These are phyloP conservation scores for Drosophila lutescens DNA, from an alignment of 2,888 invertebrate genomes.

Conservation along the genomic window DNA sequence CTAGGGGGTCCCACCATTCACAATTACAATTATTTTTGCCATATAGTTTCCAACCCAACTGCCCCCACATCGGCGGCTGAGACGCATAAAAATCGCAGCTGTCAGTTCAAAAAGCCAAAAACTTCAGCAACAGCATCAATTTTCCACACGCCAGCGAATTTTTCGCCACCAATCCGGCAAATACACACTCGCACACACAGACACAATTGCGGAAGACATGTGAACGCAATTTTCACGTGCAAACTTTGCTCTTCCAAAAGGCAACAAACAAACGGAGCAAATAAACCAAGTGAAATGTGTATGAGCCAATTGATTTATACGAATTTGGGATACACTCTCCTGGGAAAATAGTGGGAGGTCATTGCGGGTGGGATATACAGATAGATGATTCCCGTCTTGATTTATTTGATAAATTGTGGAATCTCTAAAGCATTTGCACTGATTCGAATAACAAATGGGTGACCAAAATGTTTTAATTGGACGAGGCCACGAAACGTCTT, in stretches of 20 bases:
- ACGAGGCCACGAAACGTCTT: background rate
- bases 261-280: constrained; percentile 52
- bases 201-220: constrained; percentile 52
- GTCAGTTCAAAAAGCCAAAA: constrained; percentile 80
- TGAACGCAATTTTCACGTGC: constrained; percentile 74
- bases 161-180: constrained; percentile 38
- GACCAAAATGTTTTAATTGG: background rate
- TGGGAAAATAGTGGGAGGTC: constrained; percentile 8
- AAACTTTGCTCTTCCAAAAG: constrained; percentile 59
- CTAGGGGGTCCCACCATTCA: constrained; percentile 43
- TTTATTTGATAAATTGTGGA: background rate
- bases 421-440: background rate
- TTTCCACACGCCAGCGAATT: constrained; percentile 67
- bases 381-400: background rate
- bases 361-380: background rate
- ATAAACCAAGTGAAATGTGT: constrained; percentile 55
- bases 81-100: constrained; percentile 75
- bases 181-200: constrained; percentile 21
- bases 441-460: background rate
- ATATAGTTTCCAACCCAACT: constrained; percentile 39
- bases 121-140: constrained; percentile 76
- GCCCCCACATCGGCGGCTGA: constrained; percentile 32
- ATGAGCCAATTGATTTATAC: constrained; percentile 17
- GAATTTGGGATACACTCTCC: constrained; percentile 53
- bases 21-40: constrained; percentile 74